phyloP scores from a whole-genome alignment of 1,140 invertebrate genomes.

The Procambarus virginalis region DNA sequence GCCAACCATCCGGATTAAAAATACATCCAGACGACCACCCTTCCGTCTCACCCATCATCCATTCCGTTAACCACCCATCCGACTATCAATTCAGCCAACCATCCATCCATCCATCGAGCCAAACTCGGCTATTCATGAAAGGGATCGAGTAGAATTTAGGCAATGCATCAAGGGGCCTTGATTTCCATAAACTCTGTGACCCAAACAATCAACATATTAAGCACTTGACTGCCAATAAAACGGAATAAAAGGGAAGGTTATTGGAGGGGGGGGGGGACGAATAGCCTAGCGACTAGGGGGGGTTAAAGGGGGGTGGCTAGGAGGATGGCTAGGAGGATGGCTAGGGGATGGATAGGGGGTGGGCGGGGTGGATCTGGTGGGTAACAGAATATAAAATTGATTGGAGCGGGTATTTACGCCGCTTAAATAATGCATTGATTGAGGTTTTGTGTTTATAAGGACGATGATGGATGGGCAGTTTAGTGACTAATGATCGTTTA shows the following conservation, averaged over 20 bases:
- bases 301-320: neutral
- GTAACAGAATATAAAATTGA: conserved; percentile 56
- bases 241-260: conserved; percentile 48
- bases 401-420: neutral
- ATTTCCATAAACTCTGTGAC: conserved; percentile 54
- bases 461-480: conserved; percentile 36
- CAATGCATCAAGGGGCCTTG: conserved; percentile 37
- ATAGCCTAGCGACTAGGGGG: neutral
- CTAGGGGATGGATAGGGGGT: too few species aligned
- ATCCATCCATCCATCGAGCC: neutral
- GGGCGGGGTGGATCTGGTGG: too few species aligned
- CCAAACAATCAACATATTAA: conserved; percentile 60
- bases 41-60: too few species aligned
- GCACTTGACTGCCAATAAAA: conserved; percentile 57
- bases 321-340: neutral
- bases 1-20: neutral
- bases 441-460: conserved; percentile 20
- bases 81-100: too few species aligned
- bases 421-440: conserved; percentile 44
- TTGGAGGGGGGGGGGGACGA: too few species aligned
- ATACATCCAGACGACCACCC: neutral
- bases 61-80: too few species aligned
- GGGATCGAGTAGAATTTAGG: conserved; percentile 39
- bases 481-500: conserved; percentile 53
- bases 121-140: conserved; percentile 34